Base-by-base conservation (phyloP, 2,113 vertebrate genomes). In the Lagopus muta region DNA sequence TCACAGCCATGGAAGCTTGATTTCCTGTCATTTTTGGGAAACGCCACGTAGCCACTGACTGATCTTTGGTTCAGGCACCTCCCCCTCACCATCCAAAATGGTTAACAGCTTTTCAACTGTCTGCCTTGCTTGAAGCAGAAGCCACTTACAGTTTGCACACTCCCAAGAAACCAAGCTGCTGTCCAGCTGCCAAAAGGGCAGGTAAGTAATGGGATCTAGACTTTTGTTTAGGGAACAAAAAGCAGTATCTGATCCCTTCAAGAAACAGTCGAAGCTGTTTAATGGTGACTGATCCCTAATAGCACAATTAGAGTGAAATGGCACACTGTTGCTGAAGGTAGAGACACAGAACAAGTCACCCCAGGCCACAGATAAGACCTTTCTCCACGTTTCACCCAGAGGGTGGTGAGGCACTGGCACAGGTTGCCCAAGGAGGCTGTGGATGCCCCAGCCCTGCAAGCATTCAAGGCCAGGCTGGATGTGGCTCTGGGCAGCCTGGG, bases 151-250 rank as follows among this genome's bases (percentile, higher is more conserved):
- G 69, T 67, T 42, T 79, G 57, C 93, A 74, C 7, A 52, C 34
- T 71, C 82, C 75, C 69, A 79, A 75, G 81, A 65, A 89, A 75
- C 78, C 81, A 57, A 82, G 64, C 74, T 93, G 65, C 13, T 79
- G 78, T 32, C 62, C 61, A 73, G 58, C 1, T 78, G 89, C 90
- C 90, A 89, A 81, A 61, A 75, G 69, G 52, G 69, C 89, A 96
- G 78, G 86, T 71, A 90, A 50, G 93, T 86, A 95, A 95, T 70
- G 86, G 70, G 90, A 96, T 73, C 81, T 57, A 43, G 61, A 55
- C 91, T 80, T 96, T 84, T 89, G 91, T 94, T 86, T 50, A 69
- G 81, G 72, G 75, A 95, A 89, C 88, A 94, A 86, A 62, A 45
- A 50, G 72, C 55, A 73, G 32, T 82, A 84, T 77, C 87, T 76